Evolutionary conservation across 1,140 invertebrate species (phyloP).

Genomic region (Philopotamus ludificatus): DNA sequence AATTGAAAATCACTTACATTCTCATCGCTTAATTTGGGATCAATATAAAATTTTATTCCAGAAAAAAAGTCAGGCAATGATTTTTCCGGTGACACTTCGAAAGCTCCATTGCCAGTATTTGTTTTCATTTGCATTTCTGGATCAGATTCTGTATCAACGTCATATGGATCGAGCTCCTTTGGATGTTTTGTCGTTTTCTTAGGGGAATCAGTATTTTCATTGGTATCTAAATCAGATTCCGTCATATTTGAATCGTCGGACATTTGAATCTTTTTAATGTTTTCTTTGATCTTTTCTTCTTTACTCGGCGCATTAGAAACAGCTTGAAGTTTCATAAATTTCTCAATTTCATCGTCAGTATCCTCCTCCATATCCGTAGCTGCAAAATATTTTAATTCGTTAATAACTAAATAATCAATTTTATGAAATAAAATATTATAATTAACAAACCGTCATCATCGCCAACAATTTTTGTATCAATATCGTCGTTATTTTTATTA

Average conservation of each 20-base stretch:
- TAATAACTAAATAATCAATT: background rate
- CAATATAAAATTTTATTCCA: constrained; percentile 35
- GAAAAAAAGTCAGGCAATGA: constrained; percentile 31
- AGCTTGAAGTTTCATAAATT: constrained; percentile 21
- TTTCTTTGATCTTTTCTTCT: constrained; percentile 2
- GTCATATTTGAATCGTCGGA: constrained; percentile 2
- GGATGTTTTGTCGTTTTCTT: background rate
- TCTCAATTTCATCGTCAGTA: constrained; percentile 41
- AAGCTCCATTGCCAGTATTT: no score
- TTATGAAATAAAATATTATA: background rate
- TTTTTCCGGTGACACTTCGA: constrained; percentile 1
- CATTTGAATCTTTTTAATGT: constrained; percentile 1
- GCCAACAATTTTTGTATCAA: no score
- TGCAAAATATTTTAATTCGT: background rate
- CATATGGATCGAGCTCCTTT: constrained; percentile 3
- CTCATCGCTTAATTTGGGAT: constrained; percentile 17
- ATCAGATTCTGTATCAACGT: constrained; percentile 25
- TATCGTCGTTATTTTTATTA: background rate
- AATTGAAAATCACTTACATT: constrained; percentile 19
- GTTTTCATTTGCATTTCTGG: constrained; percentile 6
- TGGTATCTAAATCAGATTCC: background rate
- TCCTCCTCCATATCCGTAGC: constrained; percentile 19
- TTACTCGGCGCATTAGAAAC: background rate
- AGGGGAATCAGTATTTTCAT: background rate
- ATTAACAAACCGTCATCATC: background rate